Base-by-base conservation (phyloP, 2,113 vertebrate genomes). In the Catharus bicknelli region DNA sequence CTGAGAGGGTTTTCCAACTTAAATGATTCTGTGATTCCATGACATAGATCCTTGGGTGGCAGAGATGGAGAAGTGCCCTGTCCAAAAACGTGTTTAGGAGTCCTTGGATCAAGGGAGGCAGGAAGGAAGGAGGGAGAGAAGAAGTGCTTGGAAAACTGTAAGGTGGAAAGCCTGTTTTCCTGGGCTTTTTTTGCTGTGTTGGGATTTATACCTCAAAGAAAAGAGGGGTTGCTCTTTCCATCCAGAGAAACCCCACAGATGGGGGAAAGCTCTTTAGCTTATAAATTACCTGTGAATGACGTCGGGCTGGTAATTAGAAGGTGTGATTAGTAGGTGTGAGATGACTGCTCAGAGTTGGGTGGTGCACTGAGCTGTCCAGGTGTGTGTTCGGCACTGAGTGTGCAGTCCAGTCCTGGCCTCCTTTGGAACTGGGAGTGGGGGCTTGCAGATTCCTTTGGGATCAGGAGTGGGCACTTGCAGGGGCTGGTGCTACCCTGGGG, bases 351-450 rank as follows among this genome's bases (percentile, higher is more conserved):
- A 9, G 16, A 23, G 17, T 1, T 2, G 18, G 6, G 2, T 14
- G 32, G 21, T 4, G 4, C 2, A 0, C 2, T 30, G 54, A 21
- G 45, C 54, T 4, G 2, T 9, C 42, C 22, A 2, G 1, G 0
- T 4, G 25, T 0, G 1, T 0, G 5, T 30, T 38, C 63, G 20
- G 38, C 27, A 25, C 50, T 11, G 45, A 25, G 16, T 0, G 12
- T 13, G 47, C 51, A 10, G 30, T 43, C 48, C 86, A 36, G 42
- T 8, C 27, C 11, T 2, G 1, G 42, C 22, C 29, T 72, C 32
- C 2, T 74, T 7, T 16, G 66, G 66, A 14, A 36, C 12, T 4
- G n/a, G n/a, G 53, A 34, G 2, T 5, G 25, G 32, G 45, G 15
- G 9, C 9, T 6, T 21, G 20, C 23, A 40, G 48, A 11, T 42